These are phyloP conservation scores for Autographa gamma DNA, from an alignment of 2,888 invertebrate genomes.

Conservation along the genomic window DNA sequence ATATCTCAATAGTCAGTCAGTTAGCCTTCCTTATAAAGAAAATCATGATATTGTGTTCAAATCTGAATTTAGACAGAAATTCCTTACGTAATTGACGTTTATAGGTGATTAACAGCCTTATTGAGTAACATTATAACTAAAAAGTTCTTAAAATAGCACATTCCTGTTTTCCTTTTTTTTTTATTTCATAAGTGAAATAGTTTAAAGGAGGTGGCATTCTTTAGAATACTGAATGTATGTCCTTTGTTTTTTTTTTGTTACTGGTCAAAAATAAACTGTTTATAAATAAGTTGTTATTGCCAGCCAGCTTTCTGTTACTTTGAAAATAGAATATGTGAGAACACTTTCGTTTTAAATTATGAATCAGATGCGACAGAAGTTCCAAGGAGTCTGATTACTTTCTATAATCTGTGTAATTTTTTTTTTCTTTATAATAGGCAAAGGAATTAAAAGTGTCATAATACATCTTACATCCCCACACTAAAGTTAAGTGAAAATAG, in stretches of 20 bases:
- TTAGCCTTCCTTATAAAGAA: neutral
- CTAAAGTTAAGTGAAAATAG: conserved; percentile 78
- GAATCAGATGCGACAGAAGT: too few species aligned
- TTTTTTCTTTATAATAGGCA: neutral
- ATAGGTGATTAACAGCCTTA: neutral
- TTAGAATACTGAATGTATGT: too few species aligned
- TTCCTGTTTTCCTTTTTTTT: too few species aligned
- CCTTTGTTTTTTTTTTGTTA: neutral
- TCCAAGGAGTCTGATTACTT: neutral
- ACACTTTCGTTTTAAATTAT: too few species aligned
- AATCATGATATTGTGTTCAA: neutral
- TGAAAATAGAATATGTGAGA: too few species aligned
- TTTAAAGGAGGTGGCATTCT: too few species aligned
- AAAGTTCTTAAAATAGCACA: too few species aligned
- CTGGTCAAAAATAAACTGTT: neutral
- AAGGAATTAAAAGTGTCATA: conserved; percentile 11
- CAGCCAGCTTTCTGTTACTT: neutral
- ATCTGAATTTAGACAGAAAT: neutral
- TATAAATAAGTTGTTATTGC: neutral
- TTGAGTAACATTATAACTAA: neutral
- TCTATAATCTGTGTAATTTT: neutral
- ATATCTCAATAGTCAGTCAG: neutral
- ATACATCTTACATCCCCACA: conserved; percentile 30
- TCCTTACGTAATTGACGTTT: neutral
- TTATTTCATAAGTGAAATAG: too few species aligned